These are phyloP conservation scores for Odontocolon sp. DNA, from an alignment of 2,888 invertebrate genomes.

Conservation along the genomic window DNA sequence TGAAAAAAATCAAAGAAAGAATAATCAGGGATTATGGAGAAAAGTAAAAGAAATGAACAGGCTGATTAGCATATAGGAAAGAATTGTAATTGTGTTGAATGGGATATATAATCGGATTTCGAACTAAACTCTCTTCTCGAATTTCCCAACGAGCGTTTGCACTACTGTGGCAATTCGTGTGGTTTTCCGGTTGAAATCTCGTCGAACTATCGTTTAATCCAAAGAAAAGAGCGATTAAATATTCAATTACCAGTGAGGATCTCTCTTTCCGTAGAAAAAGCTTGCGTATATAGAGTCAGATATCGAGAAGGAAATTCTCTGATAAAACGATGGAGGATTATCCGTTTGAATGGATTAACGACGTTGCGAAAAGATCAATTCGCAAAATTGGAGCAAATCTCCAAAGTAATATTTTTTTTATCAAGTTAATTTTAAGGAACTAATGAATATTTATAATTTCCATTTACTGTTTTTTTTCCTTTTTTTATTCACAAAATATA, in stretches of 20 bases:
- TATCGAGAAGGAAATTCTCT: background rate
- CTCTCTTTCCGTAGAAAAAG: constrained; percentile 8
- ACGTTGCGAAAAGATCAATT: background rate
- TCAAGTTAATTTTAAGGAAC: too few species aligned
- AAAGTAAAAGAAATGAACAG: constrained; percentile 33
- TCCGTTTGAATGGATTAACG: background rate
- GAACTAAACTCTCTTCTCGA: constrained; percentile 1
- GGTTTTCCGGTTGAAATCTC: constrained; percentile 9
- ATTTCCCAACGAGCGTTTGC: background rate
- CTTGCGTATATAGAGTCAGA: background rate
- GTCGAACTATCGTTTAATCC: constrained; percentile 37
- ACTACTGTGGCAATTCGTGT: background rate
- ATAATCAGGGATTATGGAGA: constrained; percentile 30
- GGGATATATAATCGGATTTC: constrained; percentile 29
- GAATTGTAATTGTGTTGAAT: constrained; percentile 4
- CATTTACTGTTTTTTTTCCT: too few species aligned
- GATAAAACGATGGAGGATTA: background rate
- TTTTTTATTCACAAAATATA: too few species aligned
- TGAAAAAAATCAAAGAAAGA: constrained; percentile 18
- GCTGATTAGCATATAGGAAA: constrained; percentile 20
- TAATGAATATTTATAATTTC: too few species aligned
- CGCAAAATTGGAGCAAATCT: background rate
- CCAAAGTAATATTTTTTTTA: background rate
- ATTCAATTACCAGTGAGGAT: constrained; percentile 31
- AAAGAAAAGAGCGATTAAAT: constrained; percentile 38